Evolutionary conservation across 2,888 invertebrate genomes (phyloP).

Genomic region (Euplexia lucipara): DNA sequence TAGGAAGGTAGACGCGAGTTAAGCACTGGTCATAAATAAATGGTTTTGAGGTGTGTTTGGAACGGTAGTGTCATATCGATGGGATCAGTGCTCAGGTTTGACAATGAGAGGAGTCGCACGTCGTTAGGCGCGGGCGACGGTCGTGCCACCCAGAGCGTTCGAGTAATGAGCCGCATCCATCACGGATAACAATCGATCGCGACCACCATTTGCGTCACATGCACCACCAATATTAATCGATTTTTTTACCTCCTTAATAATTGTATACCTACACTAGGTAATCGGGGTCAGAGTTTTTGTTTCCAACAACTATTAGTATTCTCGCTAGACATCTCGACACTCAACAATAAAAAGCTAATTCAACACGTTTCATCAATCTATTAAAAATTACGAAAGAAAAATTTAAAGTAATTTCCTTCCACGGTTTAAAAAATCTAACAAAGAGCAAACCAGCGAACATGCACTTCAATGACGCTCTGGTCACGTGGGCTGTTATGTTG

Average conservation of each 20-base stretch:
- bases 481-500: conserved; percentile 13
- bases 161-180: conserved; percentile 86
- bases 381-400: not conserved
- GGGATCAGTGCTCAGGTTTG: conserved; percentile 80
- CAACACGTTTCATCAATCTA: not conserved
- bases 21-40: conserved; percentile 87
- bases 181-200: conserved; percentile 83
- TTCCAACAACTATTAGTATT: not conserved
- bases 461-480: not conserved
- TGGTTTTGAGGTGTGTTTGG: conserved; percentile 85
- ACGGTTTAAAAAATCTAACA: not conserved
- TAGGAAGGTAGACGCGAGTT: conserved; percentile 69
- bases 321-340: not conserved
- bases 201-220: conserved; percentile 68
- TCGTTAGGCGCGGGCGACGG: conserved; percentile 78
- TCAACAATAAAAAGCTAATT: not conserved
- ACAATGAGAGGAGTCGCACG: conserved; percentile 77
- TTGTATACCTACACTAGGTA: conserved; percentile 10
- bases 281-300: conserved; percentile 7
- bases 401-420: not conserved
- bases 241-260: conserved; percentile 30
- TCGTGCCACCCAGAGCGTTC: conserved; percentile 82
- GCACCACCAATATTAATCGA: conserved; percentile 55
- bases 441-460: not conserved
- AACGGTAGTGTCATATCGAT: conserved; percentile 81